Base-by-base conservation (phyloP, 2,797 vertebrate species). In the Oryzias dopingdopingensis region DNA sequence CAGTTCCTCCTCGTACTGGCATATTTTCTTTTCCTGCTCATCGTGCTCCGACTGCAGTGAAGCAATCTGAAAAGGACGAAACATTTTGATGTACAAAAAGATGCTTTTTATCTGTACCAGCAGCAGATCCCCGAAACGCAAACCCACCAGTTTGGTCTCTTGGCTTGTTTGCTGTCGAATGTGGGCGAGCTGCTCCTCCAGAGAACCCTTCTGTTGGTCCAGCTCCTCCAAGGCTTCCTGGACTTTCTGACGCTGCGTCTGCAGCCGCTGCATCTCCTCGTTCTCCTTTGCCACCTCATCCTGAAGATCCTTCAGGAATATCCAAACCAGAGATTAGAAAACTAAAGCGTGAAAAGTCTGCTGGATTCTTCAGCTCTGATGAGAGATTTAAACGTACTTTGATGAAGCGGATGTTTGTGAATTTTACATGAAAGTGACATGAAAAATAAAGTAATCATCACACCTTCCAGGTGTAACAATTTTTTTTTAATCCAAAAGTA, bases 21-120 rank as follows among this genome's bases (percentile, higher is more conserved):
- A 92, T 59, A 99, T 97, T 85, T 90, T 93, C 24, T 94, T 92
- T 72, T 98, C 97, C 82, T 99, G 97, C 68, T 92, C 95, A 24
- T 91, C 91, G 55, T 96, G 94, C 89, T 98, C 93, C 2, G 85
- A 87, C 82, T 97, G 95, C 78, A 99, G 85, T 4, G 94, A 92
- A 14, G 93, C 89, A 84, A 99, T 96, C 97, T 99, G 60, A 75
- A 56, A 6, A 52, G 13, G 66, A 1, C n/a, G 0, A 42, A n/a
- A 29, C 3, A 45, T n/a, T 12, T 41, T 0, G 14, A 14, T 41
- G 26, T 18, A 4, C 12, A 37, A 37, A 37, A 37, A 37, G 32
- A 12, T 37, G 2, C 10, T 37, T 32, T 37, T 13, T 29, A 6
- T 6, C 16, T 2, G 2, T 26, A 49, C 1, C 3, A 42, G 13